phyloP scores from a whole-genome alignment of 2,888 invertebrate genomes.

The Idaea aversata region DNA sequence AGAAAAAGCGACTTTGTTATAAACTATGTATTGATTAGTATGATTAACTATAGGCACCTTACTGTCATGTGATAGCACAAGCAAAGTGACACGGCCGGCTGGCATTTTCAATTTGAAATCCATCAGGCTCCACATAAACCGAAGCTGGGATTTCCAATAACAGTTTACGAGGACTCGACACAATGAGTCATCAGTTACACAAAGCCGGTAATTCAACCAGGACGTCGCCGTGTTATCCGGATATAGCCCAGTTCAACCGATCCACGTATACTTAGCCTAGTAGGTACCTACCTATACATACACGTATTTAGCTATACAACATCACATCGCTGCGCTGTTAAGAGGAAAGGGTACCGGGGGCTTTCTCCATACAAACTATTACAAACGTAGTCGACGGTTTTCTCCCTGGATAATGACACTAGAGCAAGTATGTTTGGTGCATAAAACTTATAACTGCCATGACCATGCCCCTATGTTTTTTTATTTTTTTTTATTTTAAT shows the following conservation, averaged over 20 bases:
- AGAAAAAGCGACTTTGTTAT: too few species aligned
- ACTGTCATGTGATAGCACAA: slow-evolving; percentile 13
- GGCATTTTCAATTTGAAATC: slow-evolving; percentile 27
- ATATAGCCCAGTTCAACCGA: slow-evolving; percentile 34
- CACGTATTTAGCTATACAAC: slow-evolving; percentile 8
- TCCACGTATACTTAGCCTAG: slow-evolving; percentile 30
- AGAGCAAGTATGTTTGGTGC: too few species aligned
- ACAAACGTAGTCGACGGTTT: too few species aligned
- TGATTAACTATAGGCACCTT: not conserved
- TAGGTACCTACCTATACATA: slow-evolving; percentile 25
- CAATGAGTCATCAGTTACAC: slow-evolving; percentile 53
- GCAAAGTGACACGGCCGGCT: slow-evolving; percentile 22
- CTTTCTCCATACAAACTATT: too few species aligned
- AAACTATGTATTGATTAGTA: too few species aligned
- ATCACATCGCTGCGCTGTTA: not conserved
- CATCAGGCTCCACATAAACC: slow-evolving; percentile 25
- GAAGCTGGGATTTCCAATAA: slow-evolving; percentile 41
- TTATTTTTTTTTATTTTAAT: too few species aligned
- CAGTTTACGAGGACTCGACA: slow-evolving; percentile 41
- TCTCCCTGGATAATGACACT: too few species aligned
- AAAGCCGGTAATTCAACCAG: slow-evolving; percentile 51
- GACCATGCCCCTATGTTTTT: too few species aligned
- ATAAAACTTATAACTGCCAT: too few species aligned
- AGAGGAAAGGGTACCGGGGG: too few species aligned
- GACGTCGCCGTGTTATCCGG: slow-evolving; percentile 46